Conservation (phyloP, 2,888 invertebrate species). For the Gisinianus flammeolus region DNA sequence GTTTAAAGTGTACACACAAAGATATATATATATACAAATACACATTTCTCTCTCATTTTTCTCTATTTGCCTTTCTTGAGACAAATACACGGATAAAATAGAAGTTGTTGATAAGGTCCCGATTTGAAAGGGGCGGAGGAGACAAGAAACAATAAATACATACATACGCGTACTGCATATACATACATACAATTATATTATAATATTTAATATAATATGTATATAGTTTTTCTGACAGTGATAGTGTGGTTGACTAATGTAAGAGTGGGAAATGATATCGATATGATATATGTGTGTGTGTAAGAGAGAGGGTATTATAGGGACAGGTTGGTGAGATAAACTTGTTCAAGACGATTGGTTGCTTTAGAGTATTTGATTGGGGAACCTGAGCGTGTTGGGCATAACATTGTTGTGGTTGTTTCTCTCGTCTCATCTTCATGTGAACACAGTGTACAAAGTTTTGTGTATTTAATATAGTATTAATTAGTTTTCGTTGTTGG, state of each 20-base stretch:
- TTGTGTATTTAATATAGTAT: background rate
- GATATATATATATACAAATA: no score
- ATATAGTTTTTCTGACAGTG: background rate
- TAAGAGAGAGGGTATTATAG: no score
- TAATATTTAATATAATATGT: background rate
- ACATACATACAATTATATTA: background rate
- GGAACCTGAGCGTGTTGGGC: background rate
- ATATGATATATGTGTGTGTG: no score
- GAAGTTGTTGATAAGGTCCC: background rate
- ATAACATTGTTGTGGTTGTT: background rate
- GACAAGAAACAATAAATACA: background rate
- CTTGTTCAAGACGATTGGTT: constrained; percentile 3
- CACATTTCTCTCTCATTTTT: no score
- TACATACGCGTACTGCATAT: background rate
- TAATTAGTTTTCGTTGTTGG: background rate
- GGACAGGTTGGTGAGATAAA: background rate
- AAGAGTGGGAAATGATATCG: no score
- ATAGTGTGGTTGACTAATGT: constrained; percentile 9
- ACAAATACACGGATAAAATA: no score
- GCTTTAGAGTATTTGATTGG: background rate
- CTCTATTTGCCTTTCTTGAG: background rate
- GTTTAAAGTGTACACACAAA: no score
- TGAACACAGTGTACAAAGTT: background rate
- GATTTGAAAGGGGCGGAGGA: no score
- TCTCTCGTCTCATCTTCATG: background rate